A percentile compares a stretch with the other conserved stretches of the same genome.
These are phyloP conservation scores for Solenopsis invicta DNA, from an alignment of 1,140 invertebrate genomes.

Conservation along the genomic window DNA sequence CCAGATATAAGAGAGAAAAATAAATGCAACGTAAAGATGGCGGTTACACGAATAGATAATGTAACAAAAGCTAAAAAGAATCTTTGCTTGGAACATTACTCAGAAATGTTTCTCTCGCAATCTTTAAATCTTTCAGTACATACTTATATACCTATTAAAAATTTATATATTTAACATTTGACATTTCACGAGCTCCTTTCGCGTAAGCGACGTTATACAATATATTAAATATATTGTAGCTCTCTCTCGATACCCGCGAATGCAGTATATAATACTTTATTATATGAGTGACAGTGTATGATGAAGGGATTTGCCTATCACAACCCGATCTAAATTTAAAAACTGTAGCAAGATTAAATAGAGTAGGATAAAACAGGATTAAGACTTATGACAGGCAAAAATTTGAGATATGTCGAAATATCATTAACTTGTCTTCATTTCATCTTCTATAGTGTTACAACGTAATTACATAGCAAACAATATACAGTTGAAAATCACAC, in stretches of 20 bases:
- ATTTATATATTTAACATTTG: constrained; percentile 14
- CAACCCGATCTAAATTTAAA: constrained; percentile 21
- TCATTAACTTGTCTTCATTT: background rate
- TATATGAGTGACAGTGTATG: background rate
- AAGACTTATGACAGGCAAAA: background rate
- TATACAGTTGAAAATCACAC: background rate
- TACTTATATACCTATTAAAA: background rate
- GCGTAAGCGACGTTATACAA: background rate
- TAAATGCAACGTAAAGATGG: background rate
- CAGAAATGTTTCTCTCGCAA: background rate
- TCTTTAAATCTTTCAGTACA: background rate
- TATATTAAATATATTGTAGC: background rate
- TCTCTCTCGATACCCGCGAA: background rate
- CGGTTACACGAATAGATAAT: background rate
- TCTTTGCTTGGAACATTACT: background rate
- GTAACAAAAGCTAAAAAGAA: background rate
- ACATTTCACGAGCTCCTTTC: constrained; percentile 4
- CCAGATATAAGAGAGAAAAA: background rate
- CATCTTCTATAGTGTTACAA: background rate
- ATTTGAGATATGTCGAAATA: background rate
- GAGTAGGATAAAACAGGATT: constrained; percentile 10
- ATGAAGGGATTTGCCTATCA: background rate
- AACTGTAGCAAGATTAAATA: background rate
- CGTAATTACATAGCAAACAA: background rate
- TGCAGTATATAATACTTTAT: background rate